Evolutionary conservation across 2,113 vertebrate species (phyloP).

Genomic region (Helogale parvula): DNA sequence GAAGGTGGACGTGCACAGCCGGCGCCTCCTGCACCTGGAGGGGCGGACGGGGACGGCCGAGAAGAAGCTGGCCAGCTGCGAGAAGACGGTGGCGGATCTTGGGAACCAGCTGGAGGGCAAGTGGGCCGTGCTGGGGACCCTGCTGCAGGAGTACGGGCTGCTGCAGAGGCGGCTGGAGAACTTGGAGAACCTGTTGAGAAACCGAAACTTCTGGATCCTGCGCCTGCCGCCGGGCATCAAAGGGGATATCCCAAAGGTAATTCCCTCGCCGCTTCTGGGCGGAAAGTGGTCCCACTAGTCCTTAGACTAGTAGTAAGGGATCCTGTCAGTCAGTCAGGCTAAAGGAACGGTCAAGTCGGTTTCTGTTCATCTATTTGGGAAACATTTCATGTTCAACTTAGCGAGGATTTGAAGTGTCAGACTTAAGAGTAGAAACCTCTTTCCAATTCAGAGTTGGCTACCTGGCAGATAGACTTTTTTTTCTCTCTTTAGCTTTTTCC

Average conservation of each 20-base stretch:
- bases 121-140: slow-evolving; percentile 85
- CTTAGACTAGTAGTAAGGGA: not conserved
- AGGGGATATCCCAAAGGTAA: slow-evolving; percentile 87
- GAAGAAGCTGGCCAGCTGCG: slow-evolving; percentile 86
- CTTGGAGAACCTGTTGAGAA: slow-evolving; percentile 87
- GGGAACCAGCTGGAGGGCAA: slow-evolving; percentile 88
- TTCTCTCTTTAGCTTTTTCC: not conserved
- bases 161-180: slow-evolving; percentile 87
- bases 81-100: slow-evolving; percentile 85
- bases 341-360: not conserved
- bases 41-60: slow-evolving; percentile 84
- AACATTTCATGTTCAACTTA: not conserved
- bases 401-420: not conserved
- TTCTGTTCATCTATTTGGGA: slow-evolving; percentile 27
- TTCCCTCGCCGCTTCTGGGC: not conserved
- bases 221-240: slow-evolving; percentile 84
- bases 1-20: slow-evolving; percentile 87
- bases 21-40: slow-evolving; percentile 86
- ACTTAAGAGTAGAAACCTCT: not conserved
- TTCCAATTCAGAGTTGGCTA: not conserved
- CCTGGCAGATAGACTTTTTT: not conserved
- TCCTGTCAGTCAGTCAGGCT: not conserved
- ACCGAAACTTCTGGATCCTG: slow-evolving; percentile 88
- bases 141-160: slow-evolving; percentile 87
- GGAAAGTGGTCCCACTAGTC: not conserved